These are phyloP conservation scores for Helicoverpa assulta DNA, from an alignment of 2,888 invertebrate species.

Conservation along the genomic window DNA sequence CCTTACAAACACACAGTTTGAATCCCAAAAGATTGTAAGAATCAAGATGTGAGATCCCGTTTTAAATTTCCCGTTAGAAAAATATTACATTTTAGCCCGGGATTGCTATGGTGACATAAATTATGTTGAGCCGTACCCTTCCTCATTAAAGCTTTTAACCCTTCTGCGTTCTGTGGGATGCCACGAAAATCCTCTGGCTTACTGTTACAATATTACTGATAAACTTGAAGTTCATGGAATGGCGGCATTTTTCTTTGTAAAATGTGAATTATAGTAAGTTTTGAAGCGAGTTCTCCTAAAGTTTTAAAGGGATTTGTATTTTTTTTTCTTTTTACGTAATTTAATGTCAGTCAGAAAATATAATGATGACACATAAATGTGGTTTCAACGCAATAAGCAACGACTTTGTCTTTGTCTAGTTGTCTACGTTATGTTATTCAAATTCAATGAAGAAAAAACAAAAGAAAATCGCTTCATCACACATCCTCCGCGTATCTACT, in stretches of 20 bases:
- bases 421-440: constrained; percentile 1
- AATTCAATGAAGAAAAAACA: constrained; percentile 3
- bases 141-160: constrained; percentile 5
- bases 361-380: background rate
- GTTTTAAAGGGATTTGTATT: too few relatives aligned
- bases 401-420: background rate
- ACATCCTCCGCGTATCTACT: background rate
- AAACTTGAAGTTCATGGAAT: background rate
- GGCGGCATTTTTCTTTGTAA: background rate
- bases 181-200: constrained; percentile 5
- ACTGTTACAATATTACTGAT: background rate
- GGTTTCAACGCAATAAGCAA: too few relatives aligned
- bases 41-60: background rate
- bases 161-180: constrained; percentile 26
- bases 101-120: constrained; percentile 25
- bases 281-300: background rate
- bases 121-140: constrained; percentile 19
- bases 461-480: background rate
- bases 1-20: background rate
- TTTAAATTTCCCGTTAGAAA: constrained; percentile 7
- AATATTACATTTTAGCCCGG: constrained; percentile 1
- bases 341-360: too few relatives aligned
- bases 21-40: constrained; percentile 4
- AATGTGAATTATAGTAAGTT: background rate
- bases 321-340: too few relatives aligned